These are phyloP conservation scores for Neosilurus hyrtlii DNA, from an alignment of 2,797 vertebrate genomes.

Conservation along the genomic window DNA sequence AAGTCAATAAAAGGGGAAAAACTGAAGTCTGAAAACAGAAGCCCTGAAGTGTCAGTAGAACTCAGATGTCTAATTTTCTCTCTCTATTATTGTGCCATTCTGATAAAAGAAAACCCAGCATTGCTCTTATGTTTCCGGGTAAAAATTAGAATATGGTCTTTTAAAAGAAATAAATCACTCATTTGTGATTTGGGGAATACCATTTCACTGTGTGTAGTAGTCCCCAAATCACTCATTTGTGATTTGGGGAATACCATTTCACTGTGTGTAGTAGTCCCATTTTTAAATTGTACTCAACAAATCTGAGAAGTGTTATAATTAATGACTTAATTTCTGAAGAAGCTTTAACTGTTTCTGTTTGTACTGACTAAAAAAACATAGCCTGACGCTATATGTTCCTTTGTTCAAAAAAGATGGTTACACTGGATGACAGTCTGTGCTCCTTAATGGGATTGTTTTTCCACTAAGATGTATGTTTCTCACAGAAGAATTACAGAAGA, in stretches of 20 bases:
- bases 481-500: conserved; percentile 18
- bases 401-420: not conserved
- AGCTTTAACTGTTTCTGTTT: not conserved
- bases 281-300: not conserved
- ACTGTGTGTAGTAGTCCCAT: conserved; percentile 9
- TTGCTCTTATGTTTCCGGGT: not conserved
- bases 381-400: not conserved
- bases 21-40: not conserved
- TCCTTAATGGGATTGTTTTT: conserved; percentile 6
- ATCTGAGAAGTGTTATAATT: conserved; percentile 2
- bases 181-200: not conserved
- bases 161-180: too few species aligned
- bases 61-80: conserved; percentile 28
- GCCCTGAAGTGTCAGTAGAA: not conserved
- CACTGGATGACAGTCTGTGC: conserved; percentile 37
- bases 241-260: not conserved
- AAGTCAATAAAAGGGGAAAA: conserved; percentile 32
- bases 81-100: conserved; percentile 9
- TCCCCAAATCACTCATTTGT: not conserved
- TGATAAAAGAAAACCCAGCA: not conserved
- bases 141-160: not conserved
- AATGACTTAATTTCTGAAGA: not conserved
- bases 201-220: conserved; percentile 7
- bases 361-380: not conserved
- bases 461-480: conserved; percentile 28